A percentile compares a stretch with the other conserved stretches of the same genome.
phyloP scores from a whole-genome alignment of 2,797 vertebrate species.

The Channa striata region DNA sequence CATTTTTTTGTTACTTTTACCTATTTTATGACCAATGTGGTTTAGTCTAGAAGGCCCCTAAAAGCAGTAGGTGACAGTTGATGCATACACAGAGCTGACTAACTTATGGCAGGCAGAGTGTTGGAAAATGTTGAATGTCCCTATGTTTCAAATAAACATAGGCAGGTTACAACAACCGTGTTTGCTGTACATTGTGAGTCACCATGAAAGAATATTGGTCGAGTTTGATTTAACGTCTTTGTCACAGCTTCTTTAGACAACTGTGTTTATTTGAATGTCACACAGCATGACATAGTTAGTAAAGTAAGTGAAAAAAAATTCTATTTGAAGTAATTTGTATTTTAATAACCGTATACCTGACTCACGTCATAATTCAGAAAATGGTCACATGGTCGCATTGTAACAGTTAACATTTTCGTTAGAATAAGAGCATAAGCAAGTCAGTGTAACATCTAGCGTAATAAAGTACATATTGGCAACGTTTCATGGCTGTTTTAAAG shows the following conservation, averaged over 20 bases:
- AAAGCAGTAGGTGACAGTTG: constrained; percentile 82
- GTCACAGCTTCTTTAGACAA: too few relatives aligned
- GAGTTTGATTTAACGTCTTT: not conserved
- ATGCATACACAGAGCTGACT: constrained; percentile 80
- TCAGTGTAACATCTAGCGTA: too few relatives aligned
- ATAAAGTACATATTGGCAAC: too few relatives aligned
- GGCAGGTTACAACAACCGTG: constrained; percentile 60
- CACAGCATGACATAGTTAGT: too few relatives aligned
- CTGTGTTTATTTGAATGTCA: not conserved
- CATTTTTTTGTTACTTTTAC: constrained; percentile 78
- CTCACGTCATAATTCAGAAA: too few relatives aligned
- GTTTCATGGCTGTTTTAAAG: too few relatives aligned
- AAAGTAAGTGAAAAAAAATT: too few relatives aligned
- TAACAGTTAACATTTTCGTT: too few relatives aligned
- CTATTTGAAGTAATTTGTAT: too few relatives aligned
- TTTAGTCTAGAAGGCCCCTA: constrained; percentile 86
- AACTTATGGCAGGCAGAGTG: constrained; percentile 78
- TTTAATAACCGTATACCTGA: too few relatives aligned
- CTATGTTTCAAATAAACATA: constrained; percentile 80
- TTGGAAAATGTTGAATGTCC: constrained; percentile 78
- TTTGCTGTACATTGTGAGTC: constrained; percentile 25
- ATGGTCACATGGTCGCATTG: too few relatives aligned
- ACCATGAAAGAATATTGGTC: constrained; percentile 8
- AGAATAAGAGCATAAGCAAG: too few relatives aligned
- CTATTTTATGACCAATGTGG: constrained; percentile 84